Conservation (phyloP, 2,113 vertebrate genomes). For the Muntiacus reevesi region DNA sequence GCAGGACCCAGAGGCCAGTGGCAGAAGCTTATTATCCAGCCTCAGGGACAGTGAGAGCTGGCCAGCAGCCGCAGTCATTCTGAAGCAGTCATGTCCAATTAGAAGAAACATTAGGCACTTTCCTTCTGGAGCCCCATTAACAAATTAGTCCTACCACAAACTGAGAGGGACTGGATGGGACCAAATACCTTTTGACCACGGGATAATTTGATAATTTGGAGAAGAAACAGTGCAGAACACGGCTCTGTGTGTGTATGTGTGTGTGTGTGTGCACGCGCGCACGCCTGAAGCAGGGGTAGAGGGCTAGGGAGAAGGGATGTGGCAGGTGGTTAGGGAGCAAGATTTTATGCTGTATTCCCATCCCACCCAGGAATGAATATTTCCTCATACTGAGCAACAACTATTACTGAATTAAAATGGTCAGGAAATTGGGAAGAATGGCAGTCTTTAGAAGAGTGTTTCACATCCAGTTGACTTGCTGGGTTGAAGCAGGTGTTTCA, state of each 20-base stretch:
- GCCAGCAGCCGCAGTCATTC: slow-evolving; percentile 80
- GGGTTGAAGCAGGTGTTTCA: neutral
- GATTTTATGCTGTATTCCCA: neutral
- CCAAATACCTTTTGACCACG: slow-evolving; percentile 83
- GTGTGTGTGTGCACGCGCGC: neutral
- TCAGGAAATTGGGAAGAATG: neutral
- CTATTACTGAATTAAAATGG: neutral
- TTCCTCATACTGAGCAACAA: neutral
- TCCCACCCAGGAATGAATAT: neutral
- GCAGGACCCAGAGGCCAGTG: slow-evolving; percentile 80
- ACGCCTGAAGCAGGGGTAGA: neutral
- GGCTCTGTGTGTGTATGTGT: neutral
- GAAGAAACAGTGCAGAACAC: slow-evolving; percentile 74
- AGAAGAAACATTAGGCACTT: slow-evolving; percentile 80
- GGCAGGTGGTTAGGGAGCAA: neutral
- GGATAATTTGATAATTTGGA: slow-evolving; percentile 82
- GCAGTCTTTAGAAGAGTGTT: neutral
- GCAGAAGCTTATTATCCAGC: slow-evolving; percentile 86
- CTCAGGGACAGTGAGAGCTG: slow-evolving; percentile 83
- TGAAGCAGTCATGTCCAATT: slow-evolving; percentile 86
- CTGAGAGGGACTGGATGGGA: slow-evolving; percentile 80
- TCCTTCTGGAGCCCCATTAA: slow-evolving; percentile 84
- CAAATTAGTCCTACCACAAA: slow-evolving; percentile 87
- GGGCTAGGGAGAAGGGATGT: neutral
- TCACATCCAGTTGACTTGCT: neutral